phyloP scores from a whole-genome alignment of 2,888 invertebrate genomes.

The Dolomedes plantarius region DNA sequence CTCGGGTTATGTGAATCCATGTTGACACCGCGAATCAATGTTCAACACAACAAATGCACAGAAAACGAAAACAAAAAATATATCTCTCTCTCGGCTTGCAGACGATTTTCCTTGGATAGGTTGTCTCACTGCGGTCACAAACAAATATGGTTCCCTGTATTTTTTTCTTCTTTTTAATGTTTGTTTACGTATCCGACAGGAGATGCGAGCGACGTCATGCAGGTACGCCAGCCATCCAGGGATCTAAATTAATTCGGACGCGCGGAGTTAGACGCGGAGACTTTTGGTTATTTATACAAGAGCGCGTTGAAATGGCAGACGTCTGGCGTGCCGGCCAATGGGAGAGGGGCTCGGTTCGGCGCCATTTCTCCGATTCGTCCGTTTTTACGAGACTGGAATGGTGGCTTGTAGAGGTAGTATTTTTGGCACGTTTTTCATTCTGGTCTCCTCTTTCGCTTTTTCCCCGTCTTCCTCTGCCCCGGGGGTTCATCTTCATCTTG shows the following conservation, averaged over 20 bases:
- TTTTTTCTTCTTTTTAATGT: not conserved
- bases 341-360: constrained; percentile 35
- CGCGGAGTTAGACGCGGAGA: constrained; percentile 34
- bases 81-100: not conserved
- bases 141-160: not conserved
- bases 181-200: not conserved
- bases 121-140: not conserved
- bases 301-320: constrained; percentile 63
- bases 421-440: constrained; percentile 63
- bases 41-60: constrained; percentile 19
- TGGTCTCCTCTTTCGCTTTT: constrained; percentile 24
- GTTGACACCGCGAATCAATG: constrained; percentile 8
- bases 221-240: not conserved
- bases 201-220: not conserved
- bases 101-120: not conserved
- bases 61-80: not conserved
- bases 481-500: constrained; percentile 26
- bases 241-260: constrained; percentile 41
- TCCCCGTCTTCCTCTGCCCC: constrained; percentile 5
- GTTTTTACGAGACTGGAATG: constrained; percentile 63
- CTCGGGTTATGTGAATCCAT: constrained; percentile 58
- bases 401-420: constrained; percentile 67
- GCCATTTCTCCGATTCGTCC: constrained; percentile 65
- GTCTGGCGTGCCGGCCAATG: constrained; percentile 55
- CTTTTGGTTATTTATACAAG: constrained; percentile 56